Evolutionary conservation across 2,888 invertebrate genomes (phyloP).

Genomic region (Scaptomyza reducta): DNA sequence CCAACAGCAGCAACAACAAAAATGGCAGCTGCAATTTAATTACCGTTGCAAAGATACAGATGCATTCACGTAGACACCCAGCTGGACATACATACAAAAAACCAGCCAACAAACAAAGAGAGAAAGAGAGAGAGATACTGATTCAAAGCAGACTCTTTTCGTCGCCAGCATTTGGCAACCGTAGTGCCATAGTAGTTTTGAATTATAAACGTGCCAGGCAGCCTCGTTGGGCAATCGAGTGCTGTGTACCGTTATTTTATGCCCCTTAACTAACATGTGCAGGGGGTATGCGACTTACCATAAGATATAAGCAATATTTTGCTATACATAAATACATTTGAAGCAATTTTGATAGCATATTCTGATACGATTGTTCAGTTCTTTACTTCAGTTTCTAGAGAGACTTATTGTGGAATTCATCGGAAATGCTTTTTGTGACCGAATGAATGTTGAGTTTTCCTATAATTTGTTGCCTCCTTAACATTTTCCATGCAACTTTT

Average conservation of each 20-base stretch:
- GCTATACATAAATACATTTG: too few species aligned
- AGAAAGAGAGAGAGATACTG: background rate
- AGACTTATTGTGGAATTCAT: too few species aligned
- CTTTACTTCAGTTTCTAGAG: too few species aligned
- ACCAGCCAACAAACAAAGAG: conserved; percentile 15
- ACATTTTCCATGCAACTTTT: background rate
- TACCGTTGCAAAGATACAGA: conserved; percentile 61
- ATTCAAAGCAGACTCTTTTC: background rate
- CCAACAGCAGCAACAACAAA: conserved; percentile 48
- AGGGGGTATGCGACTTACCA: too few species aligned
- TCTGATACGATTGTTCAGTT: too few species aligned
- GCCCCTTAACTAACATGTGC: conserved; percentile 12
- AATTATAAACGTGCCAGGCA: conserved; percentile 43
- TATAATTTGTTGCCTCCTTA: too few species aligned
- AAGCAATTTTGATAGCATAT: too few species aligned
- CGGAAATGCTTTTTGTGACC: too few species aligned
- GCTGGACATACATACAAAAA: conserved; percentile 33
- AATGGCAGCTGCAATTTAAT: conserved; percentile 71
- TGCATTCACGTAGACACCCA: conserved; percentile 19
- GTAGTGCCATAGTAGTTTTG: conserved; percentile 35
- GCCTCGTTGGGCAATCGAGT: conserved; percentile 28
- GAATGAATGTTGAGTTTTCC: too few species aligned
- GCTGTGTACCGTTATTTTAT: conserved; percentile 7
- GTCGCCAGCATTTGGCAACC: background rate
- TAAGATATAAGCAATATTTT: too few species aligned